These are phyloP conservation scores for Gambusia yucatana DNA, from an alignment of 2,797 vertebrate species.

Conservation along the genomic window DNA sequence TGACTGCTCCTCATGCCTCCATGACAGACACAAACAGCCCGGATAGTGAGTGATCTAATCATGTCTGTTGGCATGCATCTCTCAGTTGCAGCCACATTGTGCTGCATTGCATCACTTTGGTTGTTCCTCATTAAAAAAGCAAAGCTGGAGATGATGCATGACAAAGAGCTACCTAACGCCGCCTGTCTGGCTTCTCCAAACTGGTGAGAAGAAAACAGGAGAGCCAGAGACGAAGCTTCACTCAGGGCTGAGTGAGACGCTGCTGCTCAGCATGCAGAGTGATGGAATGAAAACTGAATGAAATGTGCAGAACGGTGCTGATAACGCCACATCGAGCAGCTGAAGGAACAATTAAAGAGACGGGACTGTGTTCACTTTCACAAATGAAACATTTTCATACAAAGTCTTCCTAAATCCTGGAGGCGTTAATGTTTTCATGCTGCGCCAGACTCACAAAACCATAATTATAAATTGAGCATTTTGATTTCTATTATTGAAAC, in stretches of 20 bases:
- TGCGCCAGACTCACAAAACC: not conserved
- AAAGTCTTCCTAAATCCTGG: not conserved
- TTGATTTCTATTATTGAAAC: not conserved
- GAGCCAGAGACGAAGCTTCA: not conserved
- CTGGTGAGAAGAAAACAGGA: not conserved
- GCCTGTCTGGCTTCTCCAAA: not conserved
- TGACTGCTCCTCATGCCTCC: not conserved
- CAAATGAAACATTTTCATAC: not conserved
- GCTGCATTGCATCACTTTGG: conserved; percentile 2
- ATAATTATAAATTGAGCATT: not conserved
- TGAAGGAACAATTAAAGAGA: not conserved
- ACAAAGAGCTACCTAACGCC: not conserved
- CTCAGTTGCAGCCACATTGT: not conserved
- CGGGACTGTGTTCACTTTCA: not conserved
- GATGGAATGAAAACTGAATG: not conserved
- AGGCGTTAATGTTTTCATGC: not conserved
- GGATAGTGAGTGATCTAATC: not conserved
- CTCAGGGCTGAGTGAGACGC: not conserved
- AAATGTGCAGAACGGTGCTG: not conserved
- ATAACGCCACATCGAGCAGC: not conserved
- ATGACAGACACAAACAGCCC: not conserved
- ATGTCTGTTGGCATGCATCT: not conserved
- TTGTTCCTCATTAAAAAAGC: conserved; percentile 1
- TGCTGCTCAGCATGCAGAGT: not conserved
- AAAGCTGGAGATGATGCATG: not conserved